A percentile compares a stretch with the other conserved stretches of the same genome.
Evolutionary conservation across 92 coral and sea anemone genomes (phyloP).

Genomic region (Phymanthus crucifer): DNA sequence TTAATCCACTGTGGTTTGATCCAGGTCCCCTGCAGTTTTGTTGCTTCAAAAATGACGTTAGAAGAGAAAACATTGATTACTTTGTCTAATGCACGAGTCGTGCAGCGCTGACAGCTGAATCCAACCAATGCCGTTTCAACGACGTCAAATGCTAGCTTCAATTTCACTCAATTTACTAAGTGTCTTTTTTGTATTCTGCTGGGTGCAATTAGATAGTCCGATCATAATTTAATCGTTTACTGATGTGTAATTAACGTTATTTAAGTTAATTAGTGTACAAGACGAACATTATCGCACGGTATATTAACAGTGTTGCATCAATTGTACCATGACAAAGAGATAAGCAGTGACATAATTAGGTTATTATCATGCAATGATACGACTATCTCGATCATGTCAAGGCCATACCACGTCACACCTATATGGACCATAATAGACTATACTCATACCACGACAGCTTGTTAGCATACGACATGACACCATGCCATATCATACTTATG

Average conservation of each 20-base stretch:
- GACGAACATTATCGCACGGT: too few species aligned
- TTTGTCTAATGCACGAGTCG: not conserved
- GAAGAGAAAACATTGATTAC: constrained; percentile 3
- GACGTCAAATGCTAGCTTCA: not conserved
- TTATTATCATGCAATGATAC: too few species aligned
- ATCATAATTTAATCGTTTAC: not conserved
- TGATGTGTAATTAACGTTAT: not conserved
- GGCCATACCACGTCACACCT: too few species aligned
- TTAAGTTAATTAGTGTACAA: not conserved
- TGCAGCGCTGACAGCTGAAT: not conserved
- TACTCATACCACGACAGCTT: too few species aligned
- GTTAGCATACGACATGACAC: too few species aligned
- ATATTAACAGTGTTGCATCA: too few species aligned
- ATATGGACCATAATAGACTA: too few species aligned
- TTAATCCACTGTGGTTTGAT: constrained; percentile 30
- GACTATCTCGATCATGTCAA: too few species aligned
- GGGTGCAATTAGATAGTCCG: not conserved
- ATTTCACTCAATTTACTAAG: not conserved
- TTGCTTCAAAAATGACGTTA: constrained; percentile 16
- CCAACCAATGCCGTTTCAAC: not conserved
- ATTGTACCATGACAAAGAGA: too few species aligned
- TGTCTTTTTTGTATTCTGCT: not conserved
- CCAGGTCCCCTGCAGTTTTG: constrained; percentile 24
- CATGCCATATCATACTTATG: too few species aligned
- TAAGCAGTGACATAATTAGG: too few species aligned